phyloP scores from a whole-genome alignment of 2,888 invertebrate genomes.

The Dasypogon diadema region DNA sequence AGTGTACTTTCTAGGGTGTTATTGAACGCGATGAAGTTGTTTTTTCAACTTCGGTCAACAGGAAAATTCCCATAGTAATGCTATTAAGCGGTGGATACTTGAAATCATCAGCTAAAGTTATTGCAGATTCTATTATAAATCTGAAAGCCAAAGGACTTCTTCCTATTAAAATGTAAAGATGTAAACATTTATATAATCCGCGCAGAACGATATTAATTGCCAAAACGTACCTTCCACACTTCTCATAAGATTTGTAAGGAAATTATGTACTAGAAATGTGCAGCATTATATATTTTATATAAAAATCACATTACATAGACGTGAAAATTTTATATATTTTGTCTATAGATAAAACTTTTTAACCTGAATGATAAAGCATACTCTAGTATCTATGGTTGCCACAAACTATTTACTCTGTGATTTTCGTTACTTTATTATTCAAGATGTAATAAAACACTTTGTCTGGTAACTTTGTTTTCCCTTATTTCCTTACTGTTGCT shows the following conservation, averaged over 20 bases:
- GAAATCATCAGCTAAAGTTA: slow-evolving; percentile 80
- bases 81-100: slow-evolving; percentile 90
- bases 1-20: slow-evolving; percentile 76
- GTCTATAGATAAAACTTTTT: not conserved
- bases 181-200: not conserved
- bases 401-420: slow-evolving; percentile 2
- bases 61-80: slow-evolving; percentile 84
- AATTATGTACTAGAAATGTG: not conserved
- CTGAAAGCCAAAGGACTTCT: slow-evolving; percentile 75
- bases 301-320: not conserved
- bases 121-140: slow-evolving; percentile 87
- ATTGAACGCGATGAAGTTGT: slow-evolving; percentile 86
- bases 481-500: not conserved
- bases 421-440: not conserved
- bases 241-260: not conserved
- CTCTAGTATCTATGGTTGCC: not conserved
- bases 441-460: slow-evolving; percentile 8
- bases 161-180: slow-evolving; percentile 50
- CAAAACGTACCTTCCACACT: not conserved
- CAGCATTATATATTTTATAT: slow-evolving; percentile 13
- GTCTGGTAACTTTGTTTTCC: not conserved
- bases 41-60: slow-evolving; percentile 76
- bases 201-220: not conserved
- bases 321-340: too few species aligned
- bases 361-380: not conserved